These are phyloP conservation scores for Platorchestia sp. DNA, from an alignment of 1,140 invertebrate genomes.

Conservation along the genomic window DNA sequence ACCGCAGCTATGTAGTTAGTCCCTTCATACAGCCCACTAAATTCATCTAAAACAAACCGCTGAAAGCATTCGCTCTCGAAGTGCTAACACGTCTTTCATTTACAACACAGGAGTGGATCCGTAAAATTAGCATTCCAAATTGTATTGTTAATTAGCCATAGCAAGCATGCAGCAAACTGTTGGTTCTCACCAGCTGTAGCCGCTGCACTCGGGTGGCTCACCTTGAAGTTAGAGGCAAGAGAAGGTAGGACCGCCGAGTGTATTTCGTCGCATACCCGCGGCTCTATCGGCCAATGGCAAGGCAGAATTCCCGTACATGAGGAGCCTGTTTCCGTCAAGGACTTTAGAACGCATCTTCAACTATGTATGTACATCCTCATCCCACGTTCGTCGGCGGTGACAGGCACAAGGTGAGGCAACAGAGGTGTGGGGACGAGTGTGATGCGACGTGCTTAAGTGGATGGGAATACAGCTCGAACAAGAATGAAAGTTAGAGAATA, in stretches of 20 bases:
- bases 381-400: neutral
- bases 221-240: neutral
- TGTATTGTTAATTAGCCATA: neutral
- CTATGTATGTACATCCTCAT: slow-evolving; percentile 8
- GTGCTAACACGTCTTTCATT: neutral
- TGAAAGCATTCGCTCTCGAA: neutral
- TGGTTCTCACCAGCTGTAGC: neutral
- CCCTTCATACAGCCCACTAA: neutral
- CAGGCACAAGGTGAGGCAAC: neutral
- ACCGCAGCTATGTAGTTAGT: neutral
- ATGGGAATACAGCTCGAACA: neutral
- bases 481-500: neutral
- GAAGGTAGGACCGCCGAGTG: neutral
- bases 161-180: neutral
- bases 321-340: neutral
- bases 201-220: neutral
- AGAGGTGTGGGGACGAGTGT: neutral
- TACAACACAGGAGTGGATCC: neutral
- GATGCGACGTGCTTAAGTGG: neutral
- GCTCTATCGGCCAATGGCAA: neutral
- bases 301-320: neutral
- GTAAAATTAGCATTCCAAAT: neutral
- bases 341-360: neutral
- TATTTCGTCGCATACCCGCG: neutral
- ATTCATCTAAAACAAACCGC: neutral